Evolutionary conservation across 1,140 invertebrate genomes (phyloP), one percentile per base, ranked within the genome.

Genomic region (Drosophila suzukii): DNA sequence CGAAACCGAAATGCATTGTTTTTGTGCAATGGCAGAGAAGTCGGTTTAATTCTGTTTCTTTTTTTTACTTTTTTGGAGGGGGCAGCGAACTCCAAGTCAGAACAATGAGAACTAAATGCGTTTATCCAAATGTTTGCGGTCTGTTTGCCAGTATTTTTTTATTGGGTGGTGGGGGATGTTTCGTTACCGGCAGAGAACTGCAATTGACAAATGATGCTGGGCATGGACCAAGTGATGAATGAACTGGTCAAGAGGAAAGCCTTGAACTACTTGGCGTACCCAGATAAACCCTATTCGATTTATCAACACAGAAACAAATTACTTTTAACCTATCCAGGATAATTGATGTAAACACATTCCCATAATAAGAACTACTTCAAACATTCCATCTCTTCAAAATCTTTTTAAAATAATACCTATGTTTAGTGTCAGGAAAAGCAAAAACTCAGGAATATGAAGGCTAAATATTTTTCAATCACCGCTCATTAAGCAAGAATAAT

Each of bases 91-190:
- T 49, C 44, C 44, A 56, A 62, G 54, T 54, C 53, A 74, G 62
- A 82, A 83, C 71, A 79, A 84, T 66, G 75, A 70, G 59, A 68
- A 58, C 44, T 63, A 58, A 84, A 71, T 70, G 63, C 75, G 60
- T 79, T 75, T 71, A 79, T 75, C 81, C 79, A 79, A 71, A 78
- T 62, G 68, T 82, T 83, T 83, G 81, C 71, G 81, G 55, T 80
- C 71, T 83, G 71, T 80, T 84, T 84, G 59, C 49, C 57, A 60
- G 44, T 32, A 41, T 44, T 56, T 51, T 79, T 36, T 67, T 47
- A 27, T 38, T 38, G 8, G 27, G 12, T 24, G 39, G 13, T 24
- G 63, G 39, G 8, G 24, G 12, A 27, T 30, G 34, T 58, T 71
- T 70, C 36, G 36, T 43, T 57, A 41, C 24, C 44, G 38, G 4